phyloP scores from a whole-genome alignment of 2,888 invertebrate species.

The Selenia dentaria region DNA sequence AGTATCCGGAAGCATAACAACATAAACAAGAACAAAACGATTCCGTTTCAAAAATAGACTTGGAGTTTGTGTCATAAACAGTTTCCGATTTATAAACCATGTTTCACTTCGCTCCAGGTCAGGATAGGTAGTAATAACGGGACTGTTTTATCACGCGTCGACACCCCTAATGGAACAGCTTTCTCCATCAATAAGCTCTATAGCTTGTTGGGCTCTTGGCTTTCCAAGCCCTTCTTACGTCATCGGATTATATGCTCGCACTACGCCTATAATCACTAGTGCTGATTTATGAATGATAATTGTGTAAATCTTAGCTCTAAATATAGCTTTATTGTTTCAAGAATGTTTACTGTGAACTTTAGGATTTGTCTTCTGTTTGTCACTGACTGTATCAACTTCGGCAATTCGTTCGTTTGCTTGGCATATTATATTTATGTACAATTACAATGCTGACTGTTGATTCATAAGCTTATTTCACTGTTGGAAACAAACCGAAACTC shows the following conservation, averaged over 20 bases:
- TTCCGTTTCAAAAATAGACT: background rate
- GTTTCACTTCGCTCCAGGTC: constrained; percentile 9
- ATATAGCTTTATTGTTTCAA: background rate
- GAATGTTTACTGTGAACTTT: too few relatives aligned
- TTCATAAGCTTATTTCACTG: too few relatives aligned
- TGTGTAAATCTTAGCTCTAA: constrained; percentile 27
- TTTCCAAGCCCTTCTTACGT: constrained; percentile 59
- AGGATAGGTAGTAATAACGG: constrained; percentile 27
- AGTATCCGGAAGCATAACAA: too few relatives aligned
- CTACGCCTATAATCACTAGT: constrained; percentile 46
- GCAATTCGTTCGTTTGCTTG: too few relatives aligned
- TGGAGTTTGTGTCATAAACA: constrained; percentile 2
- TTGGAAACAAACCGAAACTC: too few relatives aligned
- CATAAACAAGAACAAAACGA: background rate
- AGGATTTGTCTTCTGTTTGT: too few relatives aligned
- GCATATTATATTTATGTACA: too few relatives aligned
- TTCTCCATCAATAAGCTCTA: constrained; percentile 55
- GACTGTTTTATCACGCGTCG: constrained; percentile 18
- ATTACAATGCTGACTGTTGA: too few relatives aligned
- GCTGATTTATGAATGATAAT: constrained; percentile 28
- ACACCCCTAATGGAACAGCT: constrained; percentile 41
- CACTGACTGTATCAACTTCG: too few relatives aligned
- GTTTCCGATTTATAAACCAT: constrained; percentile 8
- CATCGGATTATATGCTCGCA: constrained; percentile 57
- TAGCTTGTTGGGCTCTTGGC: constrained; percentile 46